Percentiles rank a stretch among this genome's conserved stretches.
These are phyloP conservation scores for Propithecus deckenii DNA, from an alignment of 2,797 vertebrate species.

Conservation along the genomic window DNA sequence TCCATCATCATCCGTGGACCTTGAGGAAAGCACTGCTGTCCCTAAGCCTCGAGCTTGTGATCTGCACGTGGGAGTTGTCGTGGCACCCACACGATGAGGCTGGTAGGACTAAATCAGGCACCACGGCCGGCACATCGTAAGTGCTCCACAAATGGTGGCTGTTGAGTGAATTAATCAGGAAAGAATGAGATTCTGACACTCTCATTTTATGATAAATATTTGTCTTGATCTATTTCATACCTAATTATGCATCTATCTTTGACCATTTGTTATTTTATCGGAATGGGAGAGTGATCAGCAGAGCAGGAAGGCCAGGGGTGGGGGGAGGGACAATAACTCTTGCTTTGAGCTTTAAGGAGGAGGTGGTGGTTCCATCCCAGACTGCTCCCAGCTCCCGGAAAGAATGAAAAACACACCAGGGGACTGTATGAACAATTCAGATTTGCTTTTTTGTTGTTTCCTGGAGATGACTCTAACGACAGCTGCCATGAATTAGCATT, in stretches of 20 bases:
- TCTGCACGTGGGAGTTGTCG: rapidly evolving
- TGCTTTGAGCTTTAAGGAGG: neutral
- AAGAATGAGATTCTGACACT: rapidly evolving
- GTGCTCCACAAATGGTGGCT: rapidly evolving
- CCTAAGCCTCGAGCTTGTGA: neutral
- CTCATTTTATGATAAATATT: neutral
- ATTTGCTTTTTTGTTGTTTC: neutral
- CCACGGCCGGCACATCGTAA: rapidly evolving
- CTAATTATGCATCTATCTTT: neutral
- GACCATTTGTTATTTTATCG: neutral
- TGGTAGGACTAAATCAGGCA: neutral
- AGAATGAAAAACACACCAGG: neutral
- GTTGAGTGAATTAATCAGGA: neutral
- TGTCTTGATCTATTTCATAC: neutral
- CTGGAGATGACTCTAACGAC: neutral
- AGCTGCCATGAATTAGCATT: neutral
- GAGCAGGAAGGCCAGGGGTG: neutral
- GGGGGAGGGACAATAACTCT: neutral
- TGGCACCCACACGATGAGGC: neutral
- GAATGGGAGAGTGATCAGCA: neutral
- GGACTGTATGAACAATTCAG: neutral
- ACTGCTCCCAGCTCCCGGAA: neutral
- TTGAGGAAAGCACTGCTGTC: neutral
- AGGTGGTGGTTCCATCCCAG: neutral
- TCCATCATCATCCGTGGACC: neutral